A percentile compares a stretch with the other conserved stretches of the same genome.
Conservation (phyloP, 37 sponge, comb jelly and placozoan genomes). For the Cliona cf. orientalis region DNA sequence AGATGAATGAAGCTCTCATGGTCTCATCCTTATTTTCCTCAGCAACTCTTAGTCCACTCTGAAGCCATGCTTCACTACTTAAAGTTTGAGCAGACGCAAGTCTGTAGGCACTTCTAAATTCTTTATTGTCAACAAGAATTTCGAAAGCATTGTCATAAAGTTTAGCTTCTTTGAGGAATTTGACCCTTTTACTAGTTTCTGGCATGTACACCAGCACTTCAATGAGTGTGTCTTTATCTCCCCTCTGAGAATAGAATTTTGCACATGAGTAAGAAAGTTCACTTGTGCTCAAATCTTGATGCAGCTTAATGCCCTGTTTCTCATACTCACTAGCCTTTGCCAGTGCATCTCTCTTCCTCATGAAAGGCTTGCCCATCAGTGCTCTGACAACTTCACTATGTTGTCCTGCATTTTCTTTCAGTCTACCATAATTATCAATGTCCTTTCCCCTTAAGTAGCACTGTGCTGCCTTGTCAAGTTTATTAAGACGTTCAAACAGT, state of each 20-base stretch:
- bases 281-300: constrained; percentile 8
- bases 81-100: constrained; percentile 19
- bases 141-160: constrained; percentile 39
- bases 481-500: constrained; percentile 63
- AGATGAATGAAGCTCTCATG: not conserved
- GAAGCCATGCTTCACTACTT: constrained; percentile 21
- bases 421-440: constrained; percentile 33
- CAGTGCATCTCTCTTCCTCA: constrained; percentile 51
- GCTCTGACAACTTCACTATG: constrained; percentile 29
- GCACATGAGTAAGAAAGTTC: constrained; percentile 58
- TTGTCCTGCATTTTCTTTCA: constrained; percentile 23
- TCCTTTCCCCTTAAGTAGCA: constrained; percentile 44
- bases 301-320: not conserved
- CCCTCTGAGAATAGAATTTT: constrained; percentile 32
- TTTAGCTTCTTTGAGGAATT: constrained; percentile 46
- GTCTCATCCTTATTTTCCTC: not conserved
- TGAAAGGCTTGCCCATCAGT: constrained; percentile 1
- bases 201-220: constrained; percentile 51
- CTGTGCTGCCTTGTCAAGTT: constrained; percentile 51
- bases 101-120: constrained; percentile 12
- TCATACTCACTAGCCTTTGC: constrained; percentile 32
- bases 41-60: constrained; percentile 10
- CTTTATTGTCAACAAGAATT: not conserved
- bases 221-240: constrained; percentile 23
- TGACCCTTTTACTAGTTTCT: constrained; percentile 15